Evolutionary conservation across 1,140 invertebrate genomes (phyloP), one percentile per base, ranked within the genome.

Genomic region (Aphelinus certus): DNA sequence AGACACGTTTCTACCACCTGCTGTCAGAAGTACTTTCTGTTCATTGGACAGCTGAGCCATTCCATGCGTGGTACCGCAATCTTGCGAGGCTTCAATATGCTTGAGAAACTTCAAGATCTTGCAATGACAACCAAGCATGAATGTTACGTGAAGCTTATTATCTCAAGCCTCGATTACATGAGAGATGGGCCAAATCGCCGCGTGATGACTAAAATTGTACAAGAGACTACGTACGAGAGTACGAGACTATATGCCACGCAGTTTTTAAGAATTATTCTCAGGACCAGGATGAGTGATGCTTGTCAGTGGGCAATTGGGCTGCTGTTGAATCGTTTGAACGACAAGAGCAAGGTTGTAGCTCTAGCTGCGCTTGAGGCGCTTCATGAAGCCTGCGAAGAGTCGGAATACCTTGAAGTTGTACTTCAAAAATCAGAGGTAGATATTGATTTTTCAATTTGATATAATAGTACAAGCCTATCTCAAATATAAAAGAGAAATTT

Each of bases 21-120:
- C 83, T 95, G 95, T 84, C 96, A 97, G 84, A 94, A 94, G 85
- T 98, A 98, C 88, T 99, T 98, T 84, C 88, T 98, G 2, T 95
- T 97, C 80, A 91, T 98, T 65, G 97, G 97, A 1, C 93, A 95
- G 76, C 88, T 98, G 70, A 95, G 93, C 75, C 92, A 93, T 63
- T 91, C 91, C n/a, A 88, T 89, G 56, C 90, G 91, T 64, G 96
- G 96, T 1, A 88, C 93, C 48, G 90, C 90, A 69, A 88, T 93
- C 72, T 91, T 98, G 10, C 93, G 95, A 62, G 92, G 92, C 76
- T 92, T 94, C 26, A 92, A 93, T 63, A 90, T 98, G 68, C 93
- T 96, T 82, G 91, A 94, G 78, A 96, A 94, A 80, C 88, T 98
- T 6, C 88, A 95, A 78, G 91, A 95, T 77, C 84, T 98, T 66